Evolutionary conservation across 2,113 vertebrate species (phyloP).

Genomic region (Oplegnathus fasciatus): DNA sequence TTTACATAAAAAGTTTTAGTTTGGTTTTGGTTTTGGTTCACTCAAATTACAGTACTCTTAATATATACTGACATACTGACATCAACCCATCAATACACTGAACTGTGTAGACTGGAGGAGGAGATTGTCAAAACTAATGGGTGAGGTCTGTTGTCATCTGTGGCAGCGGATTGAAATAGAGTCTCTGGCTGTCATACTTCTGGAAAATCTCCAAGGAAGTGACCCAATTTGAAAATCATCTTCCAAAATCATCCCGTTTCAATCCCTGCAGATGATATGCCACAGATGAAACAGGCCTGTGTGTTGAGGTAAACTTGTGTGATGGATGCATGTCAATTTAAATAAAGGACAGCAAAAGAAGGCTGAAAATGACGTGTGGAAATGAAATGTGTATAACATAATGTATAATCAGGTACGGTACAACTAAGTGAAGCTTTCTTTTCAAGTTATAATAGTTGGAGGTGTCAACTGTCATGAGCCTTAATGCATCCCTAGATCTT

Average conservation of each 20-base stretch:
- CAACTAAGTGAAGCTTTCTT: background rate
- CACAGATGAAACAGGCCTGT: slow-evolving; percentile 22
- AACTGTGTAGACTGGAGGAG: background rate
- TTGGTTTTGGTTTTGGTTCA: background rate
- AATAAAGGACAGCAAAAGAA: background rate
- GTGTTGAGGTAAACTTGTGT: slow-evolving; percentile 9
- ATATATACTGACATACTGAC: background rate
- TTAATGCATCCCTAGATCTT: background rate
- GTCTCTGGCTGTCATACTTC: slow-evolving; percentile 50
- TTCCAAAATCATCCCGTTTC: slow-evolving; percentile 37
- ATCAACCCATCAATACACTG: background rate
- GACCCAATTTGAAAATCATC: slow-evolving; percentile 61
- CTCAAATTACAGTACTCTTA: background rate
- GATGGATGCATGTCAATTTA: background rate
- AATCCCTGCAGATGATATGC: slow-evolving; percentile 35
- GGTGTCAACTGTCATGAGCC: background rate
- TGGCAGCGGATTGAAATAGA: slow-evolving; percentile 61
- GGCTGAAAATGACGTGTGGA: background rate
- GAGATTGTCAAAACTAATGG: slow-evolving; percentile 17
- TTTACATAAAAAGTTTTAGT: background rate
- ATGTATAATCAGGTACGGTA: background rate
- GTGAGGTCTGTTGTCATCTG: slow-evolving; percentile 16
- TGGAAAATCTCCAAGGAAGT: slow-evolving; percentile 58
- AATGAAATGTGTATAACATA: background rate
- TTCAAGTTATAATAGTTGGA: slow-evolving; percentile 2